A percentile compares a stretch with the other conserved stretches of the same genome.
These are phyloP conservation scores for Phodopus roborovskii DNA, from an alignment of 2,113 vertebrate species.

Conservation along the genomic window DNA sequence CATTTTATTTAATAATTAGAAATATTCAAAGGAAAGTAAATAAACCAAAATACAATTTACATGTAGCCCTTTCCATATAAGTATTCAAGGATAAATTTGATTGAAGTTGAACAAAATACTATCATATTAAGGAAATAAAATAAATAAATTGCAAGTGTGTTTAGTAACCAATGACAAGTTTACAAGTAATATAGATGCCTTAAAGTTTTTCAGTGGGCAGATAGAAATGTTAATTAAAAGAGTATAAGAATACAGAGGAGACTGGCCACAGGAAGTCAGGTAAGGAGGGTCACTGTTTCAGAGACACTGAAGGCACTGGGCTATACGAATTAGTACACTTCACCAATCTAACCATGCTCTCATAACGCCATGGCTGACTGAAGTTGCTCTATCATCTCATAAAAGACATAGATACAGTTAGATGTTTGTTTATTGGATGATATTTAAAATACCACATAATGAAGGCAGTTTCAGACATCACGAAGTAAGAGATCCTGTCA, in stretches of 20 bases:
- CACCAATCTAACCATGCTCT: not conserved
- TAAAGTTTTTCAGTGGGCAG: not conserved
- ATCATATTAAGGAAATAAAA: not conserved
- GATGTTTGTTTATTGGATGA: not conserved
- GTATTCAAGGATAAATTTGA: not conserved
- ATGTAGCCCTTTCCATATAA: not conserved
- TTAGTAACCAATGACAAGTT: not conserved
- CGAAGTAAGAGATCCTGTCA: not conserved
- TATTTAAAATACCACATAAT: not conserved
- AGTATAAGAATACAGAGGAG: not conserved
- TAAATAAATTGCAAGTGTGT: not conserved
- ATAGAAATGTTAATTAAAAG: not conserved
- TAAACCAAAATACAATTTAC: not conserved
- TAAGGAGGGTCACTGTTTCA: not conserved
- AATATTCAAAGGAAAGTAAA: not conserved
- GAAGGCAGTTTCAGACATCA: not conserved
- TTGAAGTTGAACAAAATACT: not conserved
- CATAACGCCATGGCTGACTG: not conserved
- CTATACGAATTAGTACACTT: not conserved
- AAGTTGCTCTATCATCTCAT: not conserved
- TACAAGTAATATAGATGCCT: not conserved
- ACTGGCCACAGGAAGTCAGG: not conserved
- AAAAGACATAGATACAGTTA: not conserved
- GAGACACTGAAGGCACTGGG: not conserved
- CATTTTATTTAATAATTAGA: not conserved